Percentiles rank a stretch among this genome's conserved stretches.
These are phyloP conservation scores for Drosophila lacteicornis DNA, from an alignment of 1,140 invertebrate genomes.

Conservation along the genomic window DNA sequence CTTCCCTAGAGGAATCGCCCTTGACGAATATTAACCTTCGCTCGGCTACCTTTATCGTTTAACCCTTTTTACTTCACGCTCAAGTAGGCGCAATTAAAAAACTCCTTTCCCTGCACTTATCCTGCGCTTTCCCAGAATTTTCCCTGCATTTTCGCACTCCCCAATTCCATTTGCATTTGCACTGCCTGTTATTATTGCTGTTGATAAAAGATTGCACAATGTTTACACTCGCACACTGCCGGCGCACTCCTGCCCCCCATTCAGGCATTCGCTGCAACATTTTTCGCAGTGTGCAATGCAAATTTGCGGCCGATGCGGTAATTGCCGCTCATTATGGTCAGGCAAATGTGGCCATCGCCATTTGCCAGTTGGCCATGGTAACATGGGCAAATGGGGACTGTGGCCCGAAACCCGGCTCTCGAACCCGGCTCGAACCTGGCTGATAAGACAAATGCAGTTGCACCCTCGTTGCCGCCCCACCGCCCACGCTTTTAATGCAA, in stretches of 20 bases:
- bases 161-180: slow-evolving; percentile 38
- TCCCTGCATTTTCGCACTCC: slow-evolving; percentile 14
- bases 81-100: slow-evolving; percentile 58
- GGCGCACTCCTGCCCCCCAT: background rate
- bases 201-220: slow-evolving; percentile 79
- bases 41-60: slow-evolving; percentile 10
- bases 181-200: slow-evolving; percentile 69
- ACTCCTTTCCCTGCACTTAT: background rate
- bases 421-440: slow-evolving; percentile 51
- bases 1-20: background rate
- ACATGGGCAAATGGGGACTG: background rate
- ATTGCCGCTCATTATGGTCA: slow-evolving; percentile 83
- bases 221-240: slow-evolving; percentile 61
- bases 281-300: slow-evolving; percentile 78
- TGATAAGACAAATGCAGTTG: slow-evolving; percentile 79
- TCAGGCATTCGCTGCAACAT: slow-evolving; percentile 57
- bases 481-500: slow-evolving; percentile 71
- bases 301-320: slow-evolving; percentile 80
- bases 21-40: background rate
- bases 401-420: slow-evolving; percentile 16
- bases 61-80: slow-evolving; percentile 23
- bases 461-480: slow-evolving; percentile 47
- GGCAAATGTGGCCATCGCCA: slow-evolving; percentile 66
- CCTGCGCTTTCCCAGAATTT: slow-evolving; percentile 7
- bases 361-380: slow-evolving; percentile 36